A percentile compares a stretch with the other conserved stretches of the same genome.
Conservation (phyloP, 1,140 invertebrate species). For the Papilio machaon region DNA sequence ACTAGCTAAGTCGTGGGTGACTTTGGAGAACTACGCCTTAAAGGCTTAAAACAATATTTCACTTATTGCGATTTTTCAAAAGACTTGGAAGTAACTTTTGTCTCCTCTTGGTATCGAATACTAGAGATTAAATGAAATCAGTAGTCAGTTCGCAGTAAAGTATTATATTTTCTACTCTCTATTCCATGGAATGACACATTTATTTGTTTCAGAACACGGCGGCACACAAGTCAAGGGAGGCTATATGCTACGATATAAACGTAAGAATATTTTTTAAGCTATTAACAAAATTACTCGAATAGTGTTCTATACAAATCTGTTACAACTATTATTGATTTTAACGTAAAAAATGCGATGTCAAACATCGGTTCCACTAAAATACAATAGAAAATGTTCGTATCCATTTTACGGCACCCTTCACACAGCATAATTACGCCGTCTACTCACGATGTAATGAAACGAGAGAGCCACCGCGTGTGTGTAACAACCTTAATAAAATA, state of each 20-base stretch:
- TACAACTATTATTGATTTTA: neutral
- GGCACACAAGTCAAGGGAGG: conserved; percentile 86
- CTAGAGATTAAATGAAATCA: too few relatives aligned
- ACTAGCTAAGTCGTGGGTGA: too few relatives aligned
- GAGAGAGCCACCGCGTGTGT: conserved; percentile 12
- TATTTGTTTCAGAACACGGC: conserved; percentile 82
- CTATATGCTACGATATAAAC: conserved; percentile 85
- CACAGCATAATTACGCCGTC: conserved; percentile 10
- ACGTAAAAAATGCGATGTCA: neutral
- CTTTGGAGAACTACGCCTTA: too few relatives aligned
- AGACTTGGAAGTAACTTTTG: too few relatives aligned
- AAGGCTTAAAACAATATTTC: too few relatives aligned
- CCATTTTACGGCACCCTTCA: conserved; percentile 28
- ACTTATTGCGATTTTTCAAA: too few relatives aligned
- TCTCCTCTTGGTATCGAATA: too few relatives aligned
- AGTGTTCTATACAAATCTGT: too few relatives aligned
- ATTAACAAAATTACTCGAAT: neutral
- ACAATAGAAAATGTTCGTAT: conserved; percentile 8
- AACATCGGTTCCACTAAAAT: neutral
- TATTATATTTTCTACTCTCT: neutral
- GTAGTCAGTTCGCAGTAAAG: neutral
- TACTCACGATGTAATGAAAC: conserved; percentile 33
- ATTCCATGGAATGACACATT: neutral
- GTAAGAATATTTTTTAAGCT: conserved; percentile 72
- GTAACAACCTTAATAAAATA: conserved; percentile 33